Conservation (phyloP, 2,797 vertebrate genomes). For the Platyrinchus mystaceus region DNA sequence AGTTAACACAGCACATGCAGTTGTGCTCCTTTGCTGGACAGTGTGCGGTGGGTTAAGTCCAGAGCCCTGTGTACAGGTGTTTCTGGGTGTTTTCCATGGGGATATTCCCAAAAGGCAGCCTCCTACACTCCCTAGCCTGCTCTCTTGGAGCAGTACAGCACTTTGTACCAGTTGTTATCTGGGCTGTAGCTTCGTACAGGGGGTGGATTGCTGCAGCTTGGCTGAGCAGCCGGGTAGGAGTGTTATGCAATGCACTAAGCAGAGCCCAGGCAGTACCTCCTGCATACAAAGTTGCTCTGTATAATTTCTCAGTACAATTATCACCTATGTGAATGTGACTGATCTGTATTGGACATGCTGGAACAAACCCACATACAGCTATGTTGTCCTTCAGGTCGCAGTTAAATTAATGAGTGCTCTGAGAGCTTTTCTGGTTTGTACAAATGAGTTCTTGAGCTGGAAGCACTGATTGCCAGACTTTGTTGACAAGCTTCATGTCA, state of each 20-base stretch:
- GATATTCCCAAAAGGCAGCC: neutral
- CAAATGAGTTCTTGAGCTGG: neutral
- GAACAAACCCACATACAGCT: neutral
- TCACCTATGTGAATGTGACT: neutral
- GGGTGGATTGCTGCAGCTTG: neutral
- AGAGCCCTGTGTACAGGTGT: neutral
- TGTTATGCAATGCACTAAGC: neutral
- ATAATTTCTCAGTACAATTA: neutral
- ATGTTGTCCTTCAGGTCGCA: neutral
- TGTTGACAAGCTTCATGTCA: neutral
- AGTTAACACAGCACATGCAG: rapidly evolving
- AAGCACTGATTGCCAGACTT: neutral
- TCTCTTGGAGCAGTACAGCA: neutral
- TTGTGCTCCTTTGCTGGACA: neutral
- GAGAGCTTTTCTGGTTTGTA: neutral
- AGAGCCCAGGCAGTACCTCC: neutral
- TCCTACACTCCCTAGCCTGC: neutral
- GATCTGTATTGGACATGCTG: neutral
- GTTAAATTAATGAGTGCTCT: neutral
- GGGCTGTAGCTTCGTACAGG: neutral
- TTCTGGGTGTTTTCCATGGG: neutral
- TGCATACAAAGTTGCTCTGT: neutral
- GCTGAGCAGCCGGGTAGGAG: neutral
- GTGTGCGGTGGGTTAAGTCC: rapidly evolving
- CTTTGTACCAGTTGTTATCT: neutral